Evolutionary conservation across 2,888 invertebrate species (phyloP), one percentile per base, ranked within the genome.

Genomic region (Eumerus sabulonum): DNA sequence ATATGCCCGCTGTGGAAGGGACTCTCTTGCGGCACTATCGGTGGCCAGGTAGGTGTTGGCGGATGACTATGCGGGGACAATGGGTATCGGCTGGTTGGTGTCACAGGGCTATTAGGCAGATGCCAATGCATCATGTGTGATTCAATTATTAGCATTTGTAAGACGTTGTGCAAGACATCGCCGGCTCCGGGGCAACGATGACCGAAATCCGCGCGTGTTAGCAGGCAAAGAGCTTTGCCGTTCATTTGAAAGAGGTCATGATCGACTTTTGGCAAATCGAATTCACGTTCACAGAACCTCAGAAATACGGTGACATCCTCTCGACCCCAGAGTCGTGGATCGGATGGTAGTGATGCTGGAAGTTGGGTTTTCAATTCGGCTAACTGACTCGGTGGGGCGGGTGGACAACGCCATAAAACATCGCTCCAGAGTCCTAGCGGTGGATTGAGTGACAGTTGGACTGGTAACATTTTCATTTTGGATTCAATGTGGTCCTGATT

Each of bases 201-300:
- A 19, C 95, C 95, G 84, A 98, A 92, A 89, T 98, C 98, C 13
- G 93, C 93, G 88, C 97, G 94, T 51, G 95, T 97, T 82, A 98
- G 90, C 53, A 98, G 91, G 87, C 97, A 97, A 84, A 98, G 90
- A 1, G 98, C 98, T 90, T 98, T 98, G 91, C 97, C 98, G 88
- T 98, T 98, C 97, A 98, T 97, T 90, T 96, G 96, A 88, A 98
- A 98, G 90, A 96, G 93, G 86, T 97, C 96, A 92, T 95, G 93
- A 87, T 97, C 96, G 87, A 98, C 95, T 84, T 94, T 94, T 60
- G 96, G 96, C 83, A 97, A 90, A 89, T 97, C 97, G 88, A 96
- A 97, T 90, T 97, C 96, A 82, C 95, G 91, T 89, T 97, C 96
- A 83, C 96, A 96, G 94, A 97, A 97, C 86, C 95, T 93, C 56